phyloP scores from a whole-genome alignment of 2,113 vertebrate species.

The Thinocorus orbignyianus region DNA sequence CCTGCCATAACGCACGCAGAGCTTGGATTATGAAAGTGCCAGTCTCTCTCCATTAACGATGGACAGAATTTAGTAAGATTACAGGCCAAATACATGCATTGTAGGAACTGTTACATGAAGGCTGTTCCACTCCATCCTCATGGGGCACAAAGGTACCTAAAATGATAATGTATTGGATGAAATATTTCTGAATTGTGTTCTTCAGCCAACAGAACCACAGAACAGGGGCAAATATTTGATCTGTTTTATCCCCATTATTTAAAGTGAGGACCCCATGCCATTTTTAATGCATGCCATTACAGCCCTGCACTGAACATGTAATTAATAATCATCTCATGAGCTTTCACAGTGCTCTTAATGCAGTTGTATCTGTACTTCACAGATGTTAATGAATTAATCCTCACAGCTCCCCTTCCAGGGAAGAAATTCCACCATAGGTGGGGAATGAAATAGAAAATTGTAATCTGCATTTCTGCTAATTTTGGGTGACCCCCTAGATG shows the following conservation, averaged over 20 bases:
- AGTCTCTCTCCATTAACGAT: not conserved
- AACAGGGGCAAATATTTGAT: not conserved
- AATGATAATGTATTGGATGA: not conserved
- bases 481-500: not conserved
- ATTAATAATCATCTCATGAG: not conserved
- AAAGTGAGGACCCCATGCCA: slow-evolving; percentile 1
- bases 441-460: not conserved
- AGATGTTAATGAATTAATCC: slow-evolving; percentile 17
- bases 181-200: not conserved
- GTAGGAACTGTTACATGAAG: not conserved
- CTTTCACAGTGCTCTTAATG: not conserved
- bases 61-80: not conserved
- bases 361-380: not conserved
- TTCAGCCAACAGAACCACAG: not conserved
- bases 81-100: not conserved
- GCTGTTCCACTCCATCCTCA: not conserved
- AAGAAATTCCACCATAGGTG: not conserved
- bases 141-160: not conserved
- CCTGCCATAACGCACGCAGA: not conserved
- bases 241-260: not conserved
- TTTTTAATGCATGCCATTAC: not conserved
- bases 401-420: not conserved
- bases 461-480: not conserved
- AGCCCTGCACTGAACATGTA: not conserved
- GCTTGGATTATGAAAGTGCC: not conserved